A percentile compares a stretch with the other conserved stretches of the same genome.
Evolutionary conservation across 35 echinoderm and acorn worm genomes (phyloP).

Genomic region (Ophiothrix spiculata): DNA sequence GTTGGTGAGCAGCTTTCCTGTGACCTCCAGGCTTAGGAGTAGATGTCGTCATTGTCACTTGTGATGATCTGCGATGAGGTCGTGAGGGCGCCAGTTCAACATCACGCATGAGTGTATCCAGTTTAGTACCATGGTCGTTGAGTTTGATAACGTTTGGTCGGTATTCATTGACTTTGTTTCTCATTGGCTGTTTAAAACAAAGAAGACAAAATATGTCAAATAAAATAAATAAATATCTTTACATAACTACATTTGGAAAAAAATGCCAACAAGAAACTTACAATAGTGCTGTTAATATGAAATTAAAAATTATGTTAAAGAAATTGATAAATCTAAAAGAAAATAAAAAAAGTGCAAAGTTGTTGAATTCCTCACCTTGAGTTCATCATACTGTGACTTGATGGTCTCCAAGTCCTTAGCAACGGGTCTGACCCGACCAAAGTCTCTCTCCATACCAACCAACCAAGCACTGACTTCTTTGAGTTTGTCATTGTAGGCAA

Average conservation of each 20-base stretch:
- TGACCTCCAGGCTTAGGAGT: slow-evolving; percentile 43
- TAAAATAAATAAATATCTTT: not conserved
- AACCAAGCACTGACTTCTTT: slow-evolving; percentile 90
- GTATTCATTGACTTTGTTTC: slow-evolving; percentile 82
- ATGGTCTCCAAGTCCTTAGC: slow-evolving; percentile 83
- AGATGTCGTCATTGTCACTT: slow-evolving; percentile 46
- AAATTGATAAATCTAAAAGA: not conserved
- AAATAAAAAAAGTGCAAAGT: too few species aligned
- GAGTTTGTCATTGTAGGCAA: slow-evolving; percentile 74
- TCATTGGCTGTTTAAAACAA: slow-evolving; percentile 59
- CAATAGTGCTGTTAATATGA: not conserved
- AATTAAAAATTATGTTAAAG: not conserved
- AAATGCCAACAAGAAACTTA: too few species aligned
- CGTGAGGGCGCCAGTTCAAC: slow-evolving; percentile 47
- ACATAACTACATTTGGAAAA: too few species aligned
- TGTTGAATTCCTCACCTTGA: slow-evolving; percentile 65
- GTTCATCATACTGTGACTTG: slow-evolving; percentile 87
- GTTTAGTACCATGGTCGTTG: slow-evolving; percentile 71
- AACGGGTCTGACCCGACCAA: slow-evolving; percentile 59
- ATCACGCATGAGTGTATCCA: slow-evolving; percentile 67
- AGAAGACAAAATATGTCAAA: not conserved
- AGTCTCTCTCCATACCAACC: slow-evolving; percentile 61
- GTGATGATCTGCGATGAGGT: slow-evolving; percentile 59
- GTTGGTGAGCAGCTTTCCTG: slow-evolving; percentile 17
- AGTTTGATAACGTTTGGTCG: slow-evolving; percentile 78